These are phyloP conservation scores for Stenodema calcarata DNA, from an alignment of 2,888 invertebrate species.

Conservation along the genomic window DNA sequence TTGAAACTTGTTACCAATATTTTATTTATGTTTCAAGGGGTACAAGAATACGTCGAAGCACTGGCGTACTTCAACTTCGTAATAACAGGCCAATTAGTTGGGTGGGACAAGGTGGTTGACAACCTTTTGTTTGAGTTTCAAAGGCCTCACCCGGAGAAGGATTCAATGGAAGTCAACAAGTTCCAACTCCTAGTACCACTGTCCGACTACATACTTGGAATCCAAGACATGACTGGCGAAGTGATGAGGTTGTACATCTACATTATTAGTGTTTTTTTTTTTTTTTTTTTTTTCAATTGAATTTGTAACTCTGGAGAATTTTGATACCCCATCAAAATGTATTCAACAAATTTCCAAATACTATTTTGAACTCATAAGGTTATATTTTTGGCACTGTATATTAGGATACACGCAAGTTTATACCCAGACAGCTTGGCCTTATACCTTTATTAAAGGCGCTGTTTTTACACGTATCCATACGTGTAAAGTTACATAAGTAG, in stretches of 20 bases:
- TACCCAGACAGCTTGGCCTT: no score
- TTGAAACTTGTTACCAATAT: no score
- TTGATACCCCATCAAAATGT: no score
- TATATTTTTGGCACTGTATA: no score
- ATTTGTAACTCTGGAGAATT: no score
- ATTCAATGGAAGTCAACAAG: neutral
- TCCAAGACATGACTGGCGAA: constrained; percentile 89
- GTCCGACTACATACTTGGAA: constrained; percentile 67
- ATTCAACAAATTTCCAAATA: no score
- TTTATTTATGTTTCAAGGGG: constrained; percentile 59
- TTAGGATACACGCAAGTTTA: no score
- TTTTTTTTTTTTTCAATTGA: no score
- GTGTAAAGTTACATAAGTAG: no score
- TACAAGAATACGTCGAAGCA: constrained; percentile 88
- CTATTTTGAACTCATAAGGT: no score
- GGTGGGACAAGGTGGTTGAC: constrained; percentile 68
- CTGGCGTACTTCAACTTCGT: constrained; percentile 78
- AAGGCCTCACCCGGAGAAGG: neutral
- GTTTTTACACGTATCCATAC: no score
- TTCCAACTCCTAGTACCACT: constrained; percentile 49
- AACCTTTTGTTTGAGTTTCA: constrained; percentile 56
- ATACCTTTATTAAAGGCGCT: no score
- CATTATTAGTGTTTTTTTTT: neutral
- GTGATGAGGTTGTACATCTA: constrained; percentile 79
- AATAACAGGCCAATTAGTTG: constrained; percentile 67